Evolutionary conservation across 1,140 invertebrate genomes (phyloP), one percentile per base, ranked within the genome.

Genomic region (Antheraea pernyi): DNA sequence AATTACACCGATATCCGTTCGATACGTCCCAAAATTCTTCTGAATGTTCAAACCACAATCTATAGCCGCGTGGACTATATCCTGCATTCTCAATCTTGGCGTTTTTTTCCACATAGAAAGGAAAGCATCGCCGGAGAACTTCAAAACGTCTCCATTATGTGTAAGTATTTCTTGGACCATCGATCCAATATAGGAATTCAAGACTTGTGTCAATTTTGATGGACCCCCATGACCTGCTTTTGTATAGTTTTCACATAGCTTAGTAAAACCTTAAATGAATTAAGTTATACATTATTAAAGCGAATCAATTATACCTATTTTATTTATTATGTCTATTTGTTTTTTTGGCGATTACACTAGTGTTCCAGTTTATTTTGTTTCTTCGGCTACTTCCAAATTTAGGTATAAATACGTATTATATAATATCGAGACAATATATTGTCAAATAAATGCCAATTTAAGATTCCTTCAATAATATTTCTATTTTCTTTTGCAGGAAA

Each of bases 101-200:
- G 85, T 81, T 0, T 93, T 83, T 73, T 95, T 95, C 94, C 94
- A 95, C 88, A 94, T 92, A 4, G 94, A 94, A 4, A 95, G 91
- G 75, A 95, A 95, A 13, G 95, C 94, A 73, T 95, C 95, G 0
- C 95, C 95, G 4, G 95, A 94, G 80, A 95, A 95, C 82, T 95
- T 95, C 0, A 95, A 78, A n/a, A 95, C 91, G 74, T 96, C 95
- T 0, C 95, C 95, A 19, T 94, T 91, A 66, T 94, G 94, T 0
- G 92, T 93, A 48, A 95, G 79, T 74, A 95, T 94, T 78, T 95
- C 94, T 75, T 95, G 94, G 0, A 95, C 94, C 94, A 96, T 95
- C 0, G 93, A 91, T 0, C 95, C 95, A 69, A 95, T 95, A 72
- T 95, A 96, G 11, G 91, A 93, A 79, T 95, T 95, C 3, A 95